Evolutionary conservation across 1,140 invertebrate species (phyloP).

Genomic region (Copidosoma floridanum): DNA sequence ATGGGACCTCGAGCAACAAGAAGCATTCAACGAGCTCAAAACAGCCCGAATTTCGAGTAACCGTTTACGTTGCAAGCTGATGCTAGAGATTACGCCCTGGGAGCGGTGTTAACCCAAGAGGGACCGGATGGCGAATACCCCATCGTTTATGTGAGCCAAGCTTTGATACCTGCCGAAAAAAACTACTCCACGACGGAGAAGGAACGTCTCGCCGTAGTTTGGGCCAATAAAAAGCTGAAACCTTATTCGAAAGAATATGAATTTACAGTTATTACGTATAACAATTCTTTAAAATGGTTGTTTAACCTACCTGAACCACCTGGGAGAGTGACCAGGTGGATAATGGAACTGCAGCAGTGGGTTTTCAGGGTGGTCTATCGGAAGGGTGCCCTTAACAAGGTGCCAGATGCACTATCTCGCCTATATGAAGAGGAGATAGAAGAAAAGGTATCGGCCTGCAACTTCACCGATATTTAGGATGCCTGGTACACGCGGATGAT

Average conservation of each 20-base stretch:
- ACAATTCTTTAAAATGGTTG: neutral
- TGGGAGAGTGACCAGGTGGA: constrained; percentile 33
- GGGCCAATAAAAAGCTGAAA: neutral
- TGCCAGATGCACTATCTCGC: constrained; percentile 14
- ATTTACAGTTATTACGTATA: neutral
- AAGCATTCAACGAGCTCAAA: constrained; percentile 4
- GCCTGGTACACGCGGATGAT: neutral
- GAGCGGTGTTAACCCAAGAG: constrained; percentile 36
- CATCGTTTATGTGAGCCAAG: neutral
- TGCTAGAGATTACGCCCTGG: constrained; percentile 23
- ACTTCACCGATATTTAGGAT: neutral
- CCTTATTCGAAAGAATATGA: neutral
- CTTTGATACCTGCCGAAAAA: neutral
- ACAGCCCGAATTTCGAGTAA: constrained; percentile 14
- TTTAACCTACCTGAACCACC: neutral
- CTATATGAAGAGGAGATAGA: constrained; percentile 3
- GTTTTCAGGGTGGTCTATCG: constrained; percentile 7
- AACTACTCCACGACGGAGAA: neutral
- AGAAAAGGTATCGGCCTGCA: neutral
- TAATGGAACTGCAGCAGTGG: neutral
- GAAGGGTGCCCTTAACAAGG: neutral
- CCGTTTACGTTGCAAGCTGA: constrained; percentile 6
- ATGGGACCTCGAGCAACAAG: constrained; percentile 2
- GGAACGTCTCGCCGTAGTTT: neutral
- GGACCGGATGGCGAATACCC: neutral